phyloP scores from a whole-genome alignment of 2,113 vertebrate genomes.

The Eptesicus fuscus region DNA sequence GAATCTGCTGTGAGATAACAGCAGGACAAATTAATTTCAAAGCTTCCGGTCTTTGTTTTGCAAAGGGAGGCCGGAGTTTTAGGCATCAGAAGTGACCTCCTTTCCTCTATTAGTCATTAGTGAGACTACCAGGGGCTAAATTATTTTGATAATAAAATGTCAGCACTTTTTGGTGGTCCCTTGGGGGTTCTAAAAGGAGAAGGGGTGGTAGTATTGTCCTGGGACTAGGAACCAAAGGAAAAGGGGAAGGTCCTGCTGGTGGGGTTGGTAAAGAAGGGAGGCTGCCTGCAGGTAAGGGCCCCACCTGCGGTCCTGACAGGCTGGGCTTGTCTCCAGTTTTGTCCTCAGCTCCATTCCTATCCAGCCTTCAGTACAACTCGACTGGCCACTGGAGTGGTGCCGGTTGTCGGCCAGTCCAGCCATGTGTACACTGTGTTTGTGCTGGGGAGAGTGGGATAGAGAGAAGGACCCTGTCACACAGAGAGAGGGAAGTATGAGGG shows the following conservation, averaged over 20 bases:
- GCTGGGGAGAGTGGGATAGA: neutral
- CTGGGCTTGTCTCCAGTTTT: neutral
- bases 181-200: neutral
- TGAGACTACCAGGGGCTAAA: neutral
- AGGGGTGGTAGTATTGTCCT: too few relatives aligned
- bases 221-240: neutral
- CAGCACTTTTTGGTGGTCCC: neutral
- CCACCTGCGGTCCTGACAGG: neutral
- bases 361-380: neutral
- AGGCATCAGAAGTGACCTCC: neutral
- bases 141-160: neutral
- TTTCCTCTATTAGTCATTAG: neutral
- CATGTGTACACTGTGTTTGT: neutral
- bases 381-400: neutral
- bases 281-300: neutral
- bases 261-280: neutral
- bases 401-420: neutral
- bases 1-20: neutral
- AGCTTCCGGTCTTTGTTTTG: neutral
- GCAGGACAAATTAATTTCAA: neutral
- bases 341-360: too few relatives aligned
- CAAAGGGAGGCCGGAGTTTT: neutral
- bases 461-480: neutral
- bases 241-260: neutral
- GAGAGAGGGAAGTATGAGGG: neutral